These are phyloP conservation scores for Saccostrea echinata DNA, from an alignment of 1,140 invertebrate species.

Conservation along the genomic window DNA sequence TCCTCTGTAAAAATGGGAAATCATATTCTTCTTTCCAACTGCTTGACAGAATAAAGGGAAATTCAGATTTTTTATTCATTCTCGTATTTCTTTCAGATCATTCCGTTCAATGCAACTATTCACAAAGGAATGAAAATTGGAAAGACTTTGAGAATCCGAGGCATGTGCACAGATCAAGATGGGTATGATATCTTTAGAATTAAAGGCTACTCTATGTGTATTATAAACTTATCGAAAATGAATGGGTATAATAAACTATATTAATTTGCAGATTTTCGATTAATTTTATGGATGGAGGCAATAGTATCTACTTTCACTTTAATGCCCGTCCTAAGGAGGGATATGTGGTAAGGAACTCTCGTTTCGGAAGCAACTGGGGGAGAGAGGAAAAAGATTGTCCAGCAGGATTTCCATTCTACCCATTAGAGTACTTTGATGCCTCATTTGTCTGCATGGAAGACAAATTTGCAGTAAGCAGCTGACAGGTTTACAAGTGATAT, in stretches of 20 bases:
- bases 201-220: not conserved
- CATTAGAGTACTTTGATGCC: conserved; percentile 88
- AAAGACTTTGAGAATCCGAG: not conserved
- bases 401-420: conserved; percentile 83
- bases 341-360: conserved; percentile 87
- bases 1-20: too few species aligned
- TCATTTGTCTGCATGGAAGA: conserved; percentile 86
- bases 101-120: not conserved
- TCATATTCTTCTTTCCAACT: too few species aligned
- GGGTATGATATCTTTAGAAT: not conserved
- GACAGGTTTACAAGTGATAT: too few species aligned
- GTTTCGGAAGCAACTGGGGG: conserved; percentile 84
- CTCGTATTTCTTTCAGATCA: too few species aligned
- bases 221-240: not conserved
- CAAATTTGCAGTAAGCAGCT: conserved; percentile 84
- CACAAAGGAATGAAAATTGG: not conserved
- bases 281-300: conserved; percentile 67
- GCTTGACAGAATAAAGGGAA: too few species aligned
- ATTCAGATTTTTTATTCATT: not conserved
- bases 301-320: conserved; percentile 84
- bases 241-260: not conserved
- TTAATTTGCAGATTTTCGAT: conserved; percentile 65
- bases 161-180: conserved; percentile 5
- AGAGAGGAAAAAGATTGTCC: conserved; percentile 87
- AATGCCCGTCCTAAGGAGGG: conserved; percentile 81